Evolutionary conservation across 2,888 invertebrate genomes (phyloP).

Genomic region (Empis livida): DNA sequence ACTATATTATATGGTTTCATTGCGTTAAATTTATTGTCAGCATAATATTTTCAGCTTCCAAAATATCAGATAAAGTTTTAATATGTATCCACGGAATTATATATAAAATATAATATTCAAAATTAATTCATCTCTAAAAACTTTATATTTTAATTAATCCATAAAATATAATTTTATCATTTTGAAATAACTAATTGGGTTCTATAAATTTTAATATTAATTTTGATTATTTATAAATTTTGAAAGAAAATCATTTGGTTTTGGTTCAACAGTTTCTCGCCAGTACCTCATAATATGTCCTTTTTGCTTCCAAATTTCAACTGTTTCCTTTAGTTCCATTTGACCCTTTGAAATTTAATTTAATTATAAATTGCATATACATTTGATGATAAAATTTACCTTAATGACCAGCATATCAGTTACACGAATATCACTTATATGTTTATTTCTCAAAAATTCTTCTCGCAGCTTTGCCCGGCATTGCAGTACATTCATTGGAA

Average conservation of each 20-base stretch:
- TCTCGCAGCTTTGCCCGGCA: conserved; percentile 63
- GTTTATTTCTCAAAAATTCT: conserved; percentile 59
- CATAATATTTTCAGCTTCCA: too few relatives aligned
- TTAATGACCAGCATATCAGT: conserved; percentile 88
- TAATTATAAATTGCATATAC: background rate
- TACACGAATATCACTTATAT: conserved; percentile 72
- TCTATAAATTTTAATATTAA: background rate
- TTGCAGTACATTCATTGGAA: conserved; percentile 59
- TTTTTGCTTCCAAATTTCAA: conserved; percentile 79
- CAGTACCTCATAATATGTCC: conserved; percentile 80
- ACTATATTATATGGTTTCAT: too few relatives aligned
- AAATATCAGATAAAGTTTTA: too few relatives aligned
- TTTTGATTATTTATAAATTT: conserved; percentile 50
- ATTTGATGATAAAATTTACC: conserved; percentile 39
- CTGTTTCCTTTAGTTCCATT: conserved; percentile 85
- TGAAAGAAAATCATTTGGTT: conserved; percentile 81
- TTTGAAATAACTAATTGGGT: too few relatives aligned
- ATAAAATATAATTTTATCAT: too few relatives aligned
- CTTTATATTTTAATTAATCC: too few relatives aligned
- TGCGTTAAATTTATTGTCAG: too few relatives aligned
- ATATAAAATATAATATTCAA: too few relatives aligned
- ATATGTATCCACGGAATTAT: too few relatives aligned
- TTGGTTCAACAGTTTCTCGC: conserved; percentile 69
- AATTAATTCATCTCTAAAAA: too few relatives aligned
- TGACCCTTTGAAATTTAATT: conserved; percentile 55